Evolutionary conservation across 2,888 invertebrate species (phyloP), one percentile per base, ranked within the genome.

Genomic region (Drosophila subsilvestris): DNA sequence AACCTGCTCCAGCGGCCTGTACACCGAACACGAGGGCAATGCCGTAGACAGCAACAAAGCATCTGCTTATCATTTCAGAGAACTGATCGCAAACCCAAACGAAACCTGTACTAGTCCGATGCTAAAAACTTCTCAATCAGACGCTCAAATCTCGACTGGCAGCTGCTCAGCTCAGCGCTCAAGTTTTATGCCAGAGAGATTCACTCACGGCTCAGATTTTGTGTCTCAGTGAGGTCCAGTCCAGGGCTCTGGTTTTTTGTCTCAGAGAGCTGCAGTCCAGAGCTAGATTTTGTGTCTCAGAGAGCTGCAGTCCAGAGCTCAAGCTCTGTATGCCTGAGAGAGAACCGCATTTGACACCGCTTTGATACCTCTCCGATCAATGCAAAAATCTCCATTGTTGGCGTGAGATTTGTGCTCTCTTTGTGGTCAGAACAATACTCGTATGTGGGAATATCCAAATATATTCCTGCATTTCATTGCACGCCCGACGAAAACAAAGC

Each of bases 1-100:
- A 59, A 84, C 84, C 84, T 65, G 88, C 80, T 63, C n/a, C 58
- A 9, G 59, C 68, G 44, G 57, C 53, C 45, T 74, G 62, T 49
- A 63, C 54, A 50, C 58, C 76, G 55, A 60, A 17, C 22, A 74
- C 54, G 58, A 63, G 44, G 58, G 50, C 74, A 67, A 74, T 32
- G 57, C 56, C 55, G 44, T 51, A 54, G 37, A 63, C 48, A 48
- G 49, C 72, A 58, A 68, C 48, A 57, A 63, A 27, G 55, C 54
- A 44, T 54, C 54, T 47, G 62, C 51, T 62, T 62, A 62, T 69
- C 70, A 71, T 71, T 20, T 62, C 54, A 42, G 47, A 53, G 43
- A 22, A 32, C 45, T 25, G 63, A 32, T 48, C 22, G 17, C n/a
- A 47, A 37, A n/a, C n/a, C 14, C 32, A 29, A 12, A 20, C 12